Evolutionary conservation across 2,888 invertebrate species (phyloP).

Genomic region (Drosophila eohydei): DNA sequence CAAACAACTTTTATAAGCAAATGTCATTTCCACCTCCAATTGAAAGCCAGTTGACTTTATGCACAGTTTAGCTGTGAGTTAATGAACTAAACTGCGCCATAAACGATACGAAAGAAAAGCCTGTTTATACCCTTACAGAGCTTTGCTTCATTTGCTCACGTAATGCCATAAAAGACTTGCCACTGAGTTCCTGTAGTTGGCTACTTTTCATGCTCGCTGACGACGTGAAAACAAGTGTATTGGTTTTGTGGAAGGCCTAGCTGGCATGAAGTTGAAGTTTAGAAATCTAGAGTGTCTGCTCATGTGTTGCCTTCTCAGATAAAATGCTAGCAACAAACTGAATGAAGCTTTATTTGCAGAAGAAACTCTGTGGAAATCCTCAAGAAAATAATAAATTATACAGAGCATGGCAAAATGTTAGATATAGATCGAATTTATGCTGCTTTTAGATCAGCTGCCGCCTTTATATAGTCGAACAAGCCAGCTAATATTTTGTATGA

Average conservation of each 20-base stretch:
- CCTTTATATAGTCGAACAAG: no score
- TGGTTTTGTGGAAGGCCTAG: not conserved
- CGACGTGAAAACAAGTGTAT: not conserved
- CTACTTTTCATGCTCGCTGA: not conserved
- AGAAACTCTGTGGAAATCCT: no score
- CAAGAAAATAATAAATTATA: no score
- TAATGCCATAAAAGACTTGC: slow-evolving; percentile 8
- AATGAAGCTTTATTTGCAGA: no score
- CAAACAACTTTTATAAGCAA: slow-evolving; percentile 24
- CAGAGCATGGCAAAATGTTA: no score
- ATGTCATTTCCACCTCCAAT: slow-evolving; percentile 21
- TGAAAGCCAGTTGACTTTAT: slow-evolving; percentile 35
- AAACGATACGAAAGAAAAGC: slow-evolving; percentile 3
- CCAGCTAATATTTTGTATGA: no score
- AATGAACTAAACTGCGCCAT: slow-evolving; percentile 3
- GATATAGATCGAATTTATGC: no score
- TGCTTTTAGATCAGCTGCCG: no score
- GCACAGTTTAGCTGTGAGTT: slow-evolving; percentile 8
- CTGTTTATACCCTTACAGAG: slow-evolving; percentile 12
- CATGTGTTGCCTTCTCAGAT: no score
- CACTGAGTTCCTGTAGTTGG: not conserved
- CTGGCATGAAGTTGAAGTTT: no score
- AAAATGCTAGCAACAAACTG: no score
- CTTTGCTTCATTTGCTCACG: not conserved
- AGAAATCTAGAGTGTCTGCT: no score